Conservation (phyloP, 2,797 vertebrate species). For the Cephalopachus bancanus region DNA sequence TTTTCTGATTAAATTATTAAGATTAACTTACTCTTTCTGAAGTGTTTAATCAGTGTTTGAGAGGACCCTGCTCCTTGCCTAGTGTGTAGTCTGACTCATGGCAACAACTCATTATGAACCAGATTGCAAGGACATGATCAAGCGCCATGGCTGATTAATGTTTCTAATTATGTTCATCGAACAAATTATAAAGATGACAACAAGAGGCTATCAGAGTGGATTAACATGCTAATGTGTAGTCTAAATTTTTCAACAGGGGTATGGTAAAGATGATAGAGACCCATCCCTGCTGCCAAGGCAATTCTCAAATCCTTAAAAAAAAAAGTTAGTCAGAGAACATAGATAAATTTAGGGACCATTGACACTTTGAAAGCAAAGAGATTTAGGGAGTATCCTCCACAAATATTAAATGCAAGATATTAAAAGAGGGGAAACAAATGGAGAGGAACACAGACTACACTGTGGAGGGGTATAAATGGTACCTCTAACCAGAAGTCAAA, state of each 20-base stretch:
- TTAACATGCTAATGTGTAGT: neutral
- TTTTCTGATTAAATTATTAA: constrained; percentile 66
- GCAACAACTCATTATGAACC: constrained; percentile 28
- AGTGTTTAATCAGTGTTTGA: constrained; percentile 5
- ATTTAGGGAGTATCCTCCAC: neutral
- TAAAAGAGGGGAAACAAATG: neutral
- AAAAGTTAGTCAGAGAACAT: neutral
- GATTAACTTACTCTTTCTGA: constrained; percentile 47
- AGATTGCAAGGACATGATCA: constrained; percentile 33
- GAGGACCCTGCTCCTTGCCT: neutral
- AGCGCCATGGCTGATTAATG: constrained; percentile 48
- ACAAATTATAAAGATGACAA: constrained; percentile 43
- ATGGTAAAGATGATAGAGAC: neutral
- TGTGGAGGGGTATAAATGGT: neutral
- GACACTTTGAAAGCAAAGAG: neutral
- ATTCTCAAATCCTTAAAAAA: neutral
- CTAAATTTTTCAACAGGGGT: neutral
- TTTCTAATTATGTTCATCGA: constrained; percentile 63
- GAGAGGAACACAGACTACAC: neutral
- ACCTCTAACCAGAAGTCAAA: neutral
- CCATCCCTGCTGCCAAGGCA: neutral
- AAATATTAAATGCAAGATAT: neutral
- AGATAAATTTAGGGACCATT: neutral
- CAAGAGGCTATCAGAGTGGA: neutral
- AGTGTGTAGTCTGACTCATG: neutral